Evolutionary conservation across 2,888 invertebrate genomes (phyloP).

Genomic region (Andrena camellia): DNA sequence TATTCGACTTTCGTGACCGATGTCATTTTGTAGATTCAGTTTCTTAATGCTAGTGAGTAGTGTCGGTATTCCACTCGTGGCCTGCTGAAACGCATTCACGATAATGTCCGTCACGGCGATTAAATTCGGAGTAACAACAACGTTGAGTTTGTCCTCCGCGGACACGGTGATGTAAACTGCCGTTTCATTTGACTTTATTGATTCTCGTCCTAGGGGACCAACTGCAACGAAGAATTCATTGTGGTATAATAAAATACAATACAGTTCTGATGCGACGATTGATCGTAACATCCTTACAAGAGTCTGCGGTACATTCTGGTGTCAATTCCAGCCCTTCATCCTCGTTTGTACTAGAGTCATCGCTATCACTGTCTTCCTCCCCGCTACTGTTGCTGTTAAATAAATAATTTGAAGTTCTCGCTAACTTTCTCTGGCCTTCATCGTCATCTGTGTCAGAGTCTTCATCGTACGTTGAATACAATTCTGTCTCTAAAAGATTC

Average conservation of each 20-base stretch:
- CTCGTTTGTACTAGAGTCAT: slow-evolving; percentile 85
- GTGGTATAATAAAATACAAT: slow-evolving; percentile 58
- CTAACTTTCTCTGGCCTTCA: slow-evolving; percentile 90
- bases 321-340: slow-evolving; percentile 80
- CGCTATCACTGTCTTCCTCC: slow-evolving; percentile 86
- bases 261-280: background rate
- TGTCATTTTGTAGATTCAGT: slow-evolving; percentile 87
- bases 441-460: slow-evolving; percentile 91
- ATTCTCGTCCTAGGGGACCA: slow-evolving; percentile 60
- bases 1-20: slow-evolving; percentile 84
- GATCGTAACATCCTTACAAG: slow-evolving; percentile 43
- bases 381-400: slow-evolving; percentile 91
- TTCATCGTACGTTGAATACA: slow-evolving; percentile 82
- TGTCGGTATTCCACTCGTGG: slow-evolving; percentile 78
- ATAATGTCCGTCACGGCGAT: slow-evolving; percentile 87
- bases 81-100: slow-evolving; percentile 84
- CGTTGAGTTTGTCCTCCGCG: slow-evolving; percentile 88
- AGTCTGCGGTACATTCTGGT: slow-evolving; percentile 75
- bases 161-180: slow-evolving; percentile 90
- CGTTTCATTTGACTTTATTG: slow-evolving; percentile 65
- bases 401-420: slow-evolving; percentile 91
- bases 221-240: slow-evolving; percentile 53
- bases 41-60: slow-evolving; percentile 76
- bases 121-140: slow-evolving; percentile 89
- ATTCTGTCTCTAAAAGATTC: slow-evolving; percentile 78